Evolutionary conservation across 1,140 invertebrate species (phyloP), one percentile per base, ranked within the genome.

Genomic region (Pachypeltis micranthus): DNA sequence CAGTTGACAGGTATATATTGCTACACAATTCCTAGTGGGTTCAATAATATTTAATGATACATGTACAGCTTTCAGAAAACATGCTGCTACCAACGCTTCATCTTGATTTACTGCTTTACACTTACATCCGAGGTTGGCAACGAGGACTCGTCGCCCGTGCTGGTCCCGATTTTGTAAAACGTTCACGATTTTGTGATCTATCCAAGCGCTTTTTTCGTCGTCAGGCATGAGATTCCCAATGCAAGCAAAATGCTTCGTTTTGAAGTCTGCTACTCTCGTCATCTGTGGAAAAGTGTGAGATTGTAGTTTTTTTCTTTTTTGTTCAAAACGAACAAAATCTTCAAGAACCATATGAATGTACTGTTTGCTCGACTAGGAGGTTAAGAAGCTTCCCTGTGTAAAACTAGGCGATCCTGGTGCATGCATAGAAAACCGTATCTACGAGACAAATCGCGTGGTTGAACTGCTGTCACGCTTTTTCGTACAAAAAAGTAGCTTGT

Each of bases 181-280:
- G 69, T 90, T 91, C 1, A 88, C 83, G 0, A 90, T 81, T 63
- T 84, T 81, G 67, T 83, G 78, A 3, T 88, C 78, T 0, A 82
- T 70, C 61, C 90, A 81, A 4, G 82, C 77, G 0, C 74, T 73
- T 68, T 83, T 80, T 64, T 89, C 85, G 25, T 85, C 80, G 14
- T 75, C 76, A 0, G 87, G 83, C 68, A 83, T 70, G 14, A 90
- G 68, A 47, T 83, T 80, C 25, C 80, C 76, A 12, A 90, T 67
- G 0, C 87, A 68, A 0, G 75, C 66, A 0, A 80, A 79, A 67
- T 91, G 78, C 64, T 86, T 86, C 3, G 81, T 77, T 69, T 82
- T 87, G 70, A 90, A 91, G 28, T 83, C 81, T 1, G 86, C 85
- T 16, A 83, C 76, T 67, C 85, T 79, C 70, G 81, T 83, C 84